These are phyloP conservation scores for Aspiorhynchus laticeps DNA, from an alignment of 2,113 vertebrate genomes.

Conservation along the genomic window DNA sequence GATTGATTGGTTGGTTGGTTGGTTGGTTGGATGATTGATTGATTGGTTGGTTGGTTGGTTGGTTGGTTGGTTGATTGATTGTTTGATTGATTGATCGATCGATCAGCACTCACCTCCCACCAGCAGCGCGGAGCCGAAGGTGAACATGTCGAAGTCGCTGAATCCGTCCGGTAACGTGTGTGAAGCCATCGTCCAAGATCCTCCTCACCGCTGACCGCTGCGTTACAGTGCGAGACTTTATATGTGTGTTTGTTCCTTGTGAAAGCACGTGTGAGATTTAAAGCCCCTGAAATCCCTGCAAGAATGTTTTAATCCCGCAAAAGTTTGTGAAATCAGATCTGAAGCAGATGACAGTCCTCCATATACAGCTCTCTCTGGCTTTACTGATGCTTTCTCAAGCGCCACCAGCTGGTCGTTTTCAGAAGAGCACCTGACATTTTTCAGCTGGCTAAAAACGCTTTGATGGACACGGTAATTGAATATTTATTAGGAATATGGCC, in stretches of 20 bases:
- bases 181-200: slow-evolving; percentile 77
- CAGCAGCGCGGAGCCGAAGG: slow-evolving; percentile 84
- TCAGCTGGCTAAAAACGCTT: too few species aligned
- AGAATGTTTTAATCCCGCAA: slow-evolving; percentile 80
- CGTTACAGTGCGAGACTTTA: slow-evolving; percentile 43
- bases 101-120: slow-evolving; percentile 83
- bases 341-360: background rate
- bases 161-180: slow-evolving; percentile 85
- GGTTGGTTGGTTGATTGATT: too few species aligned
- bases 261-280: slow-evolving; percentile 71
- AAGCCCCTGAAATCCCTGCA: slow-evolving; percentile 76
- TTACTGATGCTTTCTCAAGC: background rate
- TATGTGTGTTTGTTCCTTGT: slow-evolving; percentile 63
- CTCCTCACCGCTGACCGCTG: slow-evolving; percentile 68
- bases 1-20: too few species aligned
- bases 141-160: slow-evolving; percentile 88
- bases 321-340: slow-evolving; percentile 2
- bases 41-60: too few species aligned
- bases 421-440: too few species aligned
- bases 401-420: too few species aligned
- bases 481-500: too few species aligned
- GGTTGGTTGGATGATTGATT: too few species aligned
- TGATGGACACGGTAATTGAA: too few species aligned
- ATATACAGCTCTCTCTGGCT: background rate
- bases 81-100: background rate